Evolutionary conservation across 2,888 invertebrate species (phyloP).

Genomic region (Orthonevra nobilis): DNA sequence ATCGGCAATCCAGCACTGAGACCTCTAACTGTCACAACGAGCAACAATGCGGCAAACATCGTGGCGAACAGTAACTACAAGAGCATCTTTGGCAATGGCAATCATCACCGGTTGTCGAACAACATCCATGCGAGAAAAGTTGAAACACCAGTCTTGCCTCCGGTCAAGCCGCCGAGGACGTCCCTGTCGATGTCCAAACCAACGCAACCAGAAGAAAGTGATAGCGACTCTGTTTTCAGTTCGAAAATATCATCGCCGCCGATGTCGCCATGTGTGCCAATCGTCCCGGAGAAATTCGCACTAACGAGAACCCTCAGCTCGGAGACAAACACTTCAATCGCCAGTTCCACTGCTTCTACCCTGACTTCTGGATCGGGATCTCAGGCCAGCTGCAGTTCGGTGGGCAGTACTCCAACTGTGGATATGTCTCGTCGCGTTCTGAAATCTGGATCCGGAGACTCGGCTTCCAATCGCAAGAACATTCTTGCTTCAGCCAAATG

Average conservation of each 20-base stretch:
- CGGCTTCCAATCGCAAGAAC: slow-evolving; percentile 88
- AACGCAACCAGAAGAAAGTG: slow-evolving; percentile 79
- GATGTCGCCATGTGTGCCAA: slow-evolving; percentile 83
- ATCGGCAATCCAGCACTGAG: slow-evolving; percentile 57
- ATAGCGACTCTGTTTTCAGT: slow-evolving; percentile 94
- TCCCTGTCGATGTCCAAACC: slow-evolving; percentile 75
- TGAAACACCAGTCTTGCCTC: slow-evolving; percentile 72
- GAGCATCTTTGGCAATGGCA: slow-evolving; percentile 70
- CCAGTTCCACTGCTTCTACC: slow-evolving; percentile 86
- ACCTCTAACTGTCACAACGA: slow-evolving; percentile 72
- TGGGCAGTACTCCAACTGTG: slow-evolving; percentile 84
- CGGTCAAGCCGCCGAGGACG: slow-evolving; percentile 78
- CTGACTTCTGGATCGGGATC: slow-evolving; percentile 88
- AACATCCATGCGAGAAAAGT: slow-evolving; percentile 67
- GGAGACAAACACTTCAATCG: slow-evolving; percentile 86
- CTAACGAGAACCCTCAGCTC: slow-evolving; percentile 86
- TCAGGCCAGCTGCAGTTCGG: slow-evolving; percentile 85
- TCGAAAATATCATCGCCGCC: slow-evolving; percentile 91
- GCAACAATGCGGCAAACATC: slow-evolving; percentile 75
- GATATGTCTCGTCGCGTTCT: slow-evolving; percentile 85
- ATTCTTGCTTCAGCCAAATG: slow-evolving; percentile 93
- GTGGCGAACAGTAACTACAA: slow-evolving; percentile 74
- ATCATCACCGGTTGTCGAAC: slow-evolving; percentile 69
- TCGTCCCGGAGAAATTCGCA: slow-evolving; percentile 82
- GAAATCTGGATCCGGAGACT: slow-evolving; percentile 89